Percentiles rank a stretch among this genome's conserved stretches.
Evolutionary conservation across 2,797 vertebrate genomes (phyloP).

Genomic region (Sebastiscus albofasciatus): DNA sequence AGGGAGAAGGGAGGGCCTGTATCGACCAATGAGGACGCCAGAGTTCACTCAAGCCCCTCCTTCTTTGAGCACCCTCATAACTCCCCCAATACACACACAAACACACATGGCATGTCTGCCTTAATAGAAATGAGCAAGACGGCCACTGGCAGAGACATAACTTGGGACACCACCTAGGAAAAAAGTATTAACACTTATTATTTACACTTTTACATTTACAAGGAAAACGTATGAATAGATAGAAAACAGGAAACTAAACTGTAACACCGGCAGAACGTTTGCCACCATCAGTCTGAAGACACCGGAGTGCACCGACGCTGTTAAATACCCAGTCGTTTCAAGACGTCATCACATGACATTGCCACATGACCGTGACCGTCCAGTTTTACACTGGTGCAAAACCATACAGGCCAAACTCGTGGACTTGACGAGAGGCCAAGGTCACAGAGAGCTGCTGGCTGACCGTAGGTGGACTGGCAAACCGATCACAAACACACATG

Average conservation of each 20-base stretch:
- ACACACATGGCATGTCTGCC: not conserved
- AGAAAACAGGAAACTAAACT: not conserved
- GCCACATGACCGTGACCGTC: slow-evolving; percentile 3
- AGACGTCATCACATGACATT: slow-evolving; percentile 37
- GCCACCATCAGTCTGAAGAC: not conserved
- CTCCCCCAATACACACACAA: slow-evolving; percentile 4
- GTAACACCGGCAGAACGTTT: not conserved
- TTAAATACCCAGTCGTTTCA: slow-evolving; percentile 49
- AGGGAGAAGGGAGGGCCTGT: slow-evolving; percentile 72
- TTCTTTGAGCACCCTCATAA: not conserved
- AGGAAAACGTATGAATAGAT: not conserved
- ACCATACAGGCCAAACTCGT: not conserved
- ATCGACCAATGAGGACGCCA: slow-evolving; percentile 72
- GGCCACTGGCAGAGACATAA: not conserved
- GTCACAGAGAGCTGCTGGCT: not conserved
- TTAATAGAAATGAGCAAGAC: not conserved
- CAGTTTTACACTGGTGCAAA: not conserved
- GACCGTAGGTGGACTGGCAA: not conserved
- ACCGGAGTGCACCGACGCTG: not conserved
- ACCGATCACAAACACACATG: not conserved
- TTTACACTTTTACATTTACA: not conserved
- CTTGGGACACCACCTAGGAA: not conserved
- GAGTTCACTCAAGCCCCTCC: slow-evolving; percentile 32
- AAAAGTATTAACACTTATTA: not conserved
- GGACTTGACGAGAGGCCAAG: not conserved